phyloP scores from a whole-genome alignment of 2,888 invertebrate genomes.

The Pheosia tremula region DNA sequence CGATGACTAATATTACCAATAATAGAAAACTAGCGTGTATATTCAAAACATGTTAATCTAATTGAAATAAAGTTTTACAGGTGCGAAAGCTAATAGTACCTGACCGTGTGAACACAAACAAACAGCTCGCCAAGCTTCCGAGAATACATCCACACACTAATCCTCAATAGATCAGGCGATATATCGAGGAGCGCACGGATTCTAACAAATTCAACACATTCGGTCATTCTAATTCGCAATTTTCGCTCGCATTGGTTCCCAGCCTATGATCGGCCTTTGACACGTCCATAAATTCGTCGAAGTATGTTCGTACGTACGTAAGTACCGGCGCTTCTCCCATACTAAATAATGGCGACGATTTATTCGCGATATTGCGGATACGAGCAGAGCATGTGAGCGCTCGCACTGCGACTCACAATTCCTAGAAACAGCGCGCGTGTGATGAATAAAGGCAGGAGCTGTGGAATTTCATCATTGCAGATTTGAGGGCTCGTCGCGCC shows the following conservation, averaged over 20 bases:
- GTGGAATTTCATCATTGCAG: slow-evolving; percentile 78
- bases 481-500: slow-evolving; percentile 71
- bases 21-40: slow-evolving; percentile 53
- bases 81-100: slow-evolving; percentile 34
- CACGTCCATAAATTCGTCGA: slow-evolving; percentile 69
- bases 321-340: slow-evolving; percentile 68
- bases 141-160: slow-evolving; percentile 21
- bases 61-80: slow-evolving; percentile 49
- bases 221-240: slow-evolving; percentile 52
- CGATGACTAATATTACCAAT: slow-evolving; percentile 63
- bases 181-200: slow-evolving; percentile 26
- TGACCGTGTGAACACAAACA: slow-evolving; percentile 14
- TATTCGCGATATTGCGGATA: slow-evolving; percentile 72
- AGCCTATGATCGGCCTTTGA: slow-evolving; percentile 69
- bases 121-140: slow-evolving; percentile 19
- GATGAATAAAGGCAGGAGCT: slow-evolving; percentile 77
- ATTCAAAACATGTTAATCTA: slow-evolving; percentile 56
- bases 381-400: slow-evolving; percentile 62
- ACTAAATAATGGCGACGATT: slow-evolving; percentile 74
- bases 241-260: slow-evolving; percentile 57
- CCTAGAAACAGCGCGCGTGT: slow-evolving; percentile 78
- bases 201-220: slow-evolving; percentile 44
- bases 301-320: slow-evolving; percentile 62
- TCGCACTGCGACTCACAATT: slow-evolving; percentile 67
- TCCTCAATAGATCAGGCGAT: slow-evolving; percentile 26